phyloP scores from a whole-genome alignment of 1,140 invertebrate species.

The Trachelipus rathkii region DNA sequence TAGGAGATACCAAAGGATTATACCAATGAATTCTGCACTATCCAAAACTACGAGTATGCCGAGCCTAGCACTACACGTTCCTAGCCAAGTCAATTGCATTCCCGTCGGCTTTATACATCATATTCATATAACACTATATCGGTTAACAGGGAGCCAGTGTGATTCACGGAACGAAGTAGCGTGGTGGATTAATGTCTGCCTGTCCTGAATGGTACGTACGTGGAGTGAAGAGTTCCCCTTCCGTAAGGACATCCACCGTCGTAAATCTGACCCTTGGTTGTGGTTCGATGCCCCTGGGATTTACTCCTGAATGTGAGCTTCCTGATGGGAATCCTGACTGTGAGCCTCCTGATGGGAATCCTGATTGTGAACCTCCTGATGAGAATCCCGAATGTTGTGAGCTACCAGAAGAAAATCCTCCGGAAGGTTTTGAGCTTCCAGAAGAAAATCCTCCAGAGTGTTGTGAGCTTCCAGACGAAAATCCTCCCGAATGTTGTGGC shows the following conservation, averaged over 20 bases:
- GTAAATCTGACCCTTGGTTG: background rate
- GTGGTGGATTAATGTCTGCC: background rate
- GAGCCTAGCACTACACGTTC: conserved; percentile 31
- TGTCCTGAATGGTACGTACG: too few species aligned
- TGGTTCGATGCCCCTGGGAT: too few species aligned
- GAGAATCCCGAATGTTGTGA: background rate
- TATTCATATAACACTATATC: background rate
- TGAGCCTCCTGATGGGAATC: background rate
- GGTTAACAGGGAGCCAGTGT: background rate
- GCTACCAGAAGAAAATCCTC: background rate
- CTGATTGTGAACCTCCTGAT: background rate
- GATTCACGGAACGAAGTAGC: too few species aligned
- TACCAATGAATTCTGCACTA: too few species aligned
- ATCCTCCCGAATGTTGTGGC: background rate
- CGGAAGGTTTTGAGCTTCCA: background rate
- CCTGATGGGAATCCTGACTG: too few species aligned
- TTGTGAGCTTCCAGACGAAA: background rate
- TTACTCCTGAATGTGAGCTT: background rate
- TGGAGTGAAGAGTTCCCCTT: background rate
- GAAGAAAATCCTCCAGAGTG: background rate
- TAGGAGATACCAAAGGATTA: too few species aligned
- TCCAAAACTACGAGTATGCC: too few species aligned
- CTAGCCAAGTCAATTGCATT: background rate
- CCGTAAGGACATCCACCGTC: background rate
- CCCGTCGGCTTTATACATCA: conserved; percentile 10